Conservation (phyloP, 2,888 invertebrate species). For the Adelphocoris suturalis region DNA sequence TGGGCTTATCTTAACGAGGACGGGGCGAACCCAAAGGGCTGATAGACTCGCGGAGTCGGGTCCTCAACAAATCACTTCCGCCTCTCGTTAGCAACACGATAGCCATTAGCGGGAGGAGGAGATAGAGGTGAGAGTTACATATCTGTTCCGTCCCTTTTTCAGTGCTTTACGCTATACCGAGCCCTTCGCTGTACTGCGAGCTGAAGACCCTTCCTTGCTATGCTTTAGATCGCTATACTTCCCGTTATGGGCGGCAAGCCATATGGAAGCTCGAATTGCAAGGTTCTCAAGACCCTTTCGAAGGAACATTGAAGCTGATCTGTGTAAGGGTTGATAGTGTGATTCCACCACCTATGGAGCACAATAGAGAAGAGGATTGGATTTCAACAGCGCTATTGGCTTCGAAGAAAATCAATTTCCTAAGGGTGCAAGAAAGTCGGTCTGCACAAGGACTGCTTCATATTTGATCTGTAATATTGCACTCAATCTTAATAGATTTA, state of each 20-base stretch:
- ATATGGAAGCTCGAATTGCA: background rate
- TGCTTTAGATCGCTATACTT: background rate
- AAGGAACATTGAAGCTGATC: background rate
- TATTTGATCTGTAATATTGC: no score
- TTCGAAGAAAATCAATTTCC: no score
- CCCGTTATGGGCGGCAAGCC: background rate
- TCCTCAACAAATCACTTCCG: slow-evolving; percentile 72
- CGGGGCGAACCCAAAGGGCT: slow-evolving; percentile 28
- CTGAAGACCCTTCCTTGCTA: background rate
- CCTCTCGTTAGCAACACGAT: slow-evolving; percentile 71
- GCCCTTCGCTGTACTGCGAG: slow-evolving; percentile 1
- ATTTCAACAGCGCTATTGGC: background rate
- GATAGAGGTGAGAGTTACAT: slow-evolving; percentile 70
- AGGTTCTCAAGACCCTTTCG: background rate
- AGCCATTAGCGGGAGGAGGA: slow-evolving; percentile 66
- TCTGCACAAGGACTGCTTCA: no score
- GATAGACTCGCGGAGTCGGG: slow-evolving; percentile 27
- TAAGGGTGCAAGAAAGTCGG: no score
- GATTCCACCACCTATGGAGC: background rate
- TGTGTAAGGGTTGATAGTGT: background rate
- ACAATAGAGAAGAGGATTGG: background rate
- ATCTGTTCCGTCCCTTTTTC: slow-evolving; percentile 18
- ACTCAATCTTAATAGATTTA: no score
- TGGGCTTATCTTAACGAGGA: slow-evolving; percentile 47
- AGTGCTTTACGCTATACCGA: background rate